These are phyloP conservation scores for Rhamnusium bicolor DNA, from an alignment of 2,888 invertebrate species.

Conservation along the genomic window DNA sequence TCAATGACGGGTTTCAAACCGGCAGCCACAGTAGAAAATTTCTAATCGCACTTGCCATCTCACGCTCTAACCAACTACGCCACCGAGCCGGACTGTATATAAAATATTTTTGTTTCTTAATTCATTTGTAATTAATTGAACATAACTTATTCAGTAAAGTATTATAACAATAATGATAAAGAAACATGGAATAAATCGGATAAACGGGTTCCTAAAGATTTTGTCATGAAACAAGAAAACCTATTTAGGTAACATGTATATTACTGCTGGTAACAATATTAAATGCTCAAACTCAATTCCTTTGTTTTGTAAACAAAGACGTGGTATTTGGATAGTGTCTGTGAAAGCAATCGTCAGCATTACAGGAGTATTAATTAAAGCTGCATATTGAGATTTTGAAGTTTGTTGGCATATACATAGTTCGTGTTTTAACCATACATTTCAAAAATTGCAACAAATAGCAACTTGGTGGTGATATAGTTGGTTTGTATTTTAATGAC, in stretches of 20 bases:
- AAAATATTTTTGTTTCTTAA: too few relatives aligned
- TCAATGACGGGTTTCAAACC: too few relatives aligned
- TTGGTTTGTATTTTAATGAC: not conserved
- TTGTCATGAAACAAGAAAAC: not conserved
- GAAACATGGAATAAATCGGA: not conserved
- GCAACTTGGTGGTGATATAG: not conserved
- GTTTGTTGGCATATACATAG: not conserved
- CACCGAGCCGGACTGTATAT: too few relatives aligned
- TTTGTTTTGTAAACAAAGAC: not conserved
- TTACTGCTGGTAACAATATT: not conserved
- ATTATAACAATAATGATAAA: too few relatives aligned
- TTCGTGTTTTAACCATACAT: not conserved
- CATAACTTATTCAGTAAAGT: too few relatives aligned
- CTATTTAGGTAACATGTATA: not conserved
- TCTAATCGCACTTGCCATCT: too few relatives aligned
- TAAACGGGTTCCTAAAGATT: not conserved
- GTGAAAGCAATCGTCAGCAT: not conserved
- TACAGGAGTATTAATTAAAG: not conserved
- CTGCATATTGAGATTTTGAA: not conserved
- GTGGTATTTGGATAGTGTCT: not conserved
- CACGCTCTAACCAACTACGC: too few relatives aligned
- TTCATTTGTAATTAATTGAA: too few relatives aligned
- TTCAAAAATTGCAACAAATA: not conserved
- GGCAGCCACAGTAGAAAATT: too few relatives aligned
- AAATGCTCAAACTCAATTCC: not conserved